These are phyloP conservation scores for Neoascia interrupta DNA, from an alignment of 2,888 invertebrate genomes.

Conservation along the genomic window DNA sequence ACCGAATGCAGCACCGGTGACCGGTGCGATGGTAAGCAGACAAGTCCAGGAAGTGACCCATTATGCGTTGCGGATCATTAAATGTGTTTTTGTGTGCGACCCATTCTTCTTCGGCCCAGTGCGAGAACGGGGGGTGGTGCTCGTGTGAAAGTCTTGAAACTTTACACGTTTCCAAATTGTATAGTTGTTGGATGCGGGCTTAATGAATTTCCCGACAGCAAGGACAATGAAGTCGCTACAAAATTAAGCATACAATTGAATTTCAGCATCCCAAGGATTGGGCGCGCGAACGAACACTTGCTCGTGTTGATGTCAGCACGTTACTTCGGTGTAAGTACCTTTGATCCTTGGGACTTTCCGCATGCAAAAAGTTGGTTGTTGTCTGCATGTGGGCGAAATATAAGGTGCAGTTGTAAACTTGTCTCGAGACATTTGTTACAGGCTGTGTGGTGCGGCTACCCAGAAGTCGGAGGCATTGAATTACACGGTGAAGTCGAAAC, in stretches of 20 bases:
- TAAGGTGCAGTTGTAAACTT: not conserved
- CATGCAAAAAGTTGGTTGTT: not conserved
- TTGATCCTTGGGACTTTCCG: not conserved
- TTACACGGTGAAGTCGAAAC: constrained; percentile 29
- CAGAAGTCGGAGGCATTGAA: constrained; percentile 3
- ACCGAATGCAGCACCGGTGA: constrained; percentile 63
- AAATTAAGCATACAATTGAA: constrained; percentile 25
- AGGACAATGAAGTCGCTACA: constrained; percentile 1
- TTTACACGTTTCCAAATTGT: not conserved
- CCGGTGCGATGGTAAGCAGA: constrained; percentile 42
- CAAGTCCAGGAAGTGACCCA: constrained; percentile 60
- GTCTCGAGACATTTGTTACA: constrained; percentile 29
- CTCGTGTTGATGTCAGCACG: not conserved
- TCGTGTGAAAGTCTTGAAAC: not conserved
- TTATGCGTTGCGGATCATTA: constrained; percentile 63
- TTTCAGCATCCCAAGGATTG: constrained; percentile 4
- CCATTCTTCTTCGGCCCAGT: constrained; percentile 31
- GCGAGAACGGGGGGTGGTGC: not conserved
- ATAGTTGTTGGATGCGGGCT: not conserved
- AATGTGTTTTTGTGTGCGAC: constrained; percentile 62
- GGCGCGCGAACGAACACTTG: not conserved
- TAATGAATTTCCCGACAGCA: constrained; percentile 4
- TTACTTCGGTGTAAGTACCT: not conserved
- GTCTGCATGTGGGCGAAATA: not conserved
- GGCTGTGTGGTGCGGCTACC: constrained; percentile 15